These are phyloP conservation scores for Gymnodraco acuticeps DNA, from an alignment of 2,797 vertebrate species.

Conservation along the genomic window DNA sequence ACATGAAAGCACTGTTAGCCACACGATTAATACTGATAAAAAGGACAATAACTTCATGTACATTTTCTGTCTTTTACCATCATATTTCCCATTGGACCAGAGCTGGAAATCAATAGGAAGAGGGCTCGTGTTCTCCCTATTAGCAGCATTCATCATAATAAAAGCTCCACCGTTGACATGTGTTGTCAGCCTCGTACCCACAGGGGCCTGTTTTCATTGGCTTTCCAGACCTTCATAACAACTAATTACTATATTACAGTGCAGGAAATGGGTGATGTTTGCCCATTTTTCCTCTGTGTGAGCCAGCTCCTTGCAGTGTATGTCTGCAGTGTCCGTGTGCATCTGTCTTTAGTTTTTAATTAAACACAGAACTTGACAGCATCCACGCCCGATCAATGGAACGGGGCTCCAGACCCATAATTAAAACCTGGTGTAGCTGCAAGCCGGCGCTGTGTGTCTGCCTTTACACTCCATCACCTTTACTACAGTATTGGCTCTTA, in stretches of 20 bases:
- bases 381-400: constrained; percentile 45
- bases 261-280: constrained; percentile 51
- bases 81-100: constrained; percentile 53
- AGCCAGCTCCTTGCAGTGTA: background rate
- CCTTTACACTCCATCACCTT: constrained; percentile 50
- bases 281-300: constrained; percentile 21
- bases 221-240: constrained; percentile 55
- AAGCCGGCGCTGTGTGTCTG: constrained; percentile 38
- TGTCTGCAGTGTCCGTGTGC: background rate
- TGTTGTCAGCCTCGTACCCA: constrained; percentile 63
- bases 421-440: constrained; percentile 62
- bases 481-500: constrained; percentile 30
- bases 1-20: constrained; percentile 10
- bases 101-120: constrained; percentile 69
- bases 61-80: constrained; percentile 34
- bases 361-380: constrained; percentile 62
- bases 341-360: constrained; percentile 44
- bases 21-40: constrained; percentile 25
- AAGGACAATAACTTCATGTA: constrained; percentile 34
- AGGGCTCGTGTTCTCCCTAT: constrained; percentile 58
- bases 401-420: constrained; percentile 52
- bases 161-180: constrained; percentile 59
- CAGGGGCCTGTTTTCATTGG: constrained; percentile 63
- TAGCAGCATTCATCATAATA: constrained; percentile 78
- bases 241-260: constrained; percentile 67